A percentile compares a stretch with the other conserved stretches of the same genome.
Evolutionary conservation across 1,140 invertebrate genomes (phyloP).

Genomic region (Ostrea edulis): DNA sequence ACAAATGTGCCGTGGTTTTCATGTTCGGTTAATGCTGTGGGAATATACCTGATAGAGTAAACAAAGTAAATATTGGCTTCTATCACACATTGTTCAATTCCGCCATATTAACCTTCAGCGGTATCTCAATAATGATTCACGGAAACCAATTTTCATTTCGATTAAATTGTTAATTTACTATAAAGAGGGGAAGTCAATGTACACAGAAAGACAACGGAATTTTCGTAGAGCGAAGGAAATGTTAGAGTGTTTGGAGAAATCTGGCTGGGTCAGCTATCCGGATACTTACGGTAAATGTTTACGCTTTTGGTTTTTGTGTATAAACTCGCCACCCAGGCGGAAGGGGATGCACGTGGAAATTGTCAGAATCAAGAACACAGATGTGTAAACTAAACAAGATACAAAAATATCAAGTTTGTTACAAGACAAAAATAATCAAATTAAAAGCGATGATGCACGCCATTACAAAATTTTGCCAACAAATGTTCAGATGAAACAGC

Average conservation of each 20-base stretch:
- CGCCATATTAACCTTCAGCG: neutral
- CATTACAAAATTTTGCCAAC: constrained; percentile 37
- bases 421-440: constrained; percentile 39
- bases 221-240: neutral
- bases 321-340: constrained; percentile 36
- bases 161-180: neutral
- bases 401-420: constrained; percentile 39
- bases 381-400: constrained; percentile 39
- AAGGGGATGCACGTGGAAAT: constrained; percentile 37
- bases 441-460: constrained; percentile 36
- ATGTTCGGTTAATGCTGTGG: constrained; percentile 22
- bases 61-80: constrained; percentile 5
- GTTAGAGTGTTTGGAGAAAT: neutral
- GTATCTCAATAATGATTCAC: neutral
- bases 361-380: constrained; percentile 35
- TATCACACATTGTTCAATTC: neutral
- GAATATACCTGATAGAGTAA: constrained; percentile 16
- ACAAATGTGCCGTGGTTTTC: neutral
- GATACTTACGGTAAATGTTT: constrained; percentile 33
- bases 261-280: constrained; percentile 32
- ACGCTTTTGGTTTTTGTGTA: constrained; percentile 37
- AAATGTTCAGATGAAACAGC: constrained; percentile 38
- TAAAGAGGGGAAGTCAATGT: neutral
- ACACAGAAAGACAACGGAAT: neutral
- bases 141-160: neutral